A percentile compares a stretch with the other conserved stretches of the same genome.
phyloP scores from a whole-genome alignment of 2,113 vertebrate genomes.

The Panthera leo region DNA sequence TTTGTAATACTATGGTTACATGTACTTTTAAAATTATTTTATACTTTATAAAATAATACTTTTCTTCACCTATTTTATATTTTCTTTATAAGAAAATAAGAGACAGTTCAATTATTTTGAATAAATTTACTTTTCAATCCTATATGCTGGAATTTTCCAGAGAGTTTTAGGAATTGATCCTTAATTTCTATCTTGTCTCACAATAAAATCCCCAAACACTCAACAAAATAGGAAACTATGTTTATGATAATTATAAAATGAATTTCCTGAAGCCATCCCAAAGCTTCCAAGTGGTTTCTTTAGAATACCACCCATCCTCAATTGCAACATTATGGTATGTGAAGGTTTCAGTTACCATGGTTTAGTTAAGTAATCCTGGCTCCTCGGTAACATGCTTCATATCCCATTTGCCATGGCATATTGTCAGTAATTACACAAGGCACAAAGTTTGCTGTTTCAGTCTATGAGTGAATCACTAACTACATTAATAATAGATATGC shows the following conservation, averaged over 20 bases:
- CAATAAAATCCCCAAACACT: neutral
- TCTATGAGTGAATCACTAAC: neutral
- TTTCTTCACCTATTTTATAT: neutral
- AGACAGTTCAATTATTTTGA: neutral
- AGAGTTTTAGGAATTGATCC: neutral
- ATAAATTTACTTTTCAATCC: neutral
- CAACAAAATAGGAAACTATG: neutral
- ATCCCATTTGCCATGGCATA: neutral
- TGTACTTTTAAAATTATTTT: neutral
- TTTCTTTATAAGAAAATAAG: neutral
- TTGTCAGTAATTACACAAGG: neutral
- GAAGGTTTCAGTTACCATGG: neutral
- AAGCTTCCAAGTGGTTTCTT: neutral
- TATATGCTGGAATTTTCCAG: neutral
- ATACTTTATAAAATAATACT: neutral
- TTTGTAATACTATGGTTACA: neutral
- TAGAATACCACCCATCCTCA: neutral
- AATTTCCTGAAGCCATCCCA: neutral
- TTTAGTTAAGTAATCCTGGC: neutral
- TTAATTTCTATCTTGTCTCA: neutral
- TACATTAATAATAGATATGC: neutral
- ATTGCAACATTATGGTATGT: neutral
- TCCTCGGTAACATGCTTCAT: neutral
- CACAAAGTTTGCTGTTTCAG: neutral
- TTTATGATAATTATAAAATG: neutral